Evolutionary conservation across 2,797 vertebrate species (phyloP).

Genomic region (Urophycis tenuis): DNA sequence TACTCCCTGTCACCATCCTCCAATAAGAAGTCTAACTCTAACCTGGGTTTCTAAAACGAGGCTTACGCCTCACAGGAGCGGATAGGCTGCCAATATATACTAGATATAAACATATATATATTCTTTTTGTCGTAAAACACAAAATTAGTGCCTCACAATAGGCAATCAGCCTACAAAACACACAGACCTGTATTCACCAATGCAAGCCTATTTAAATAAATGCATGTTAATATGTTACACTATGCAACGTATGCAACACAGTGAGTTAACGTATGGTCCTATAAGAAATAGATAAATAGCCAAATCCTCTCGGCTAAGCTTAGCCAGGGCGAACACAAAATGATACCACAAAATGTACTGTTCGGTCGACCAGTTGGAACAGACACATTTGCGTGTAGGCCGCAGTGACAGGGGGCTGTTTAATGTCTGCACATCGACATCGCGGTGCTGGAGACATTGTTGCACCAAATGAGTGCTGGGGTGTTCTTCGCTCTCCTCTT

Average conservation of each 20-base stretch:
- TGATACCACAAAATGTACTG: not conserved
- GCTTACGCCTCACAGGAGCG: not conserved
- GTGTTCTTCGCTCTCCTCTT: not conserved
- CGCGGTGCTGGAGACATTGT: not conserved
- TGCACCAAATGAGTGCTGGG: not conserved
- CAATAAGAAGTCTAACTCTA: not conserved
- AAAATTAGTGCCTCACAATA: not conserved
- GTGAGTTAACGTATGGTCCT: not conserved
- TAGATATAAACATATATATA: not conserved
- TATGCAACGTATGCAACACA: not conserved
- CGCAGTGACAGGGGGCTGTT: not conserved
- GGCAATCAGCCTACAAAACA: not conserved
- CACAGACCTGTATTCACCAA: not conserved
- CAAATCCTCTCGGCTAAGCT: not conserved
- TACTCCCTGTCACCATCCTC: constrained; percentile 49
- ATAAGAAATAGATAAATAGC: not conserved
- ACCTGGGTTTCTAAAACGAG: not conserved
- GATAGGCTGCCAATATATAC: not conserved
- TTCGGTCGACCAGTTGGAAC: not conserved
- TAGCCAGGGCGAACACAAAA: not conserved
- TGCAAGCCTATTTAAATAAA: not conserved
- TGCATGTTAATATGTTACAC: not conserved
- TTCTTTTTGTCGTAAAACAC: not conserved
- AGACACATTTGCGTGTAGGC: not conserved
- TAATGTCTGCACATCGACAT: not conserved